phyloP scores from a whole-genome alignment of 2,113 vertebrate genomes.

The Dasyurus viverrinus region DNA sequence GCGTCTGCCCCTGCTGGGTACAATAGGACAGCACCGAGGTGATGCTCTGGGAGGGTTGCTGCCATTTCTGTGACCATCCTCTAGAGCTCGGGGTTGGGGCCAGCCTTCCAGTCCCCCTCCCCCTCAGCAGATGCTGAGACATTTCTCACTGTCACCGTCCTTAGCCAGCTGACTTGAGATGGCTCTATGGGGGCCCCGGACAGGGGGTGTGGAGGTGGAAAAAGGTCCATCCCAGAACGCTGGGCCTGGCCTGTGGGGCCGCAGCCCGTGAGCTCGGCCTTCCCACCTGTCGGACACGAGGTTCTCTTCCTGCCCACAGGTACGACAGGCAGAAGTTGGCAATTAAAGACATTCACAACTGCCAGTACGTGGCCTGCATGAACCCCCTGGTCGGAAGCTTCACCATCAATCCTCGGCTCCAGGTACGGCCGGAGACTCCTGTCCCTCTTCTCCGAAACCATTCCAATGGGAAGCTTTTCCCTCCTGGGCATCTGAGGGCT shows the following conservation, averaged over 20 bases:
- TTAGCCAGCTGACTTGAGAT: fast-evolving
- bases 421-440: slow-evolving; percentile 78
- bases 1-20: background rate
- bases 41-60: background rate
- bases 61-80: background rate
- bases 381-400: slow-evolving; percentile 90
- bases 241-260: background rate
- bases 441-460: background rate
- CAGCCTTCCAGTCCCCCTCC: background rate
- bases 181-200: background rate
- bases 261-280: background rate
- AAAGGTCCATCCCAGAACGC: background rate
- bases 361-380: slow-evolving; percentile 88
- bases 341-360: slow-evolving; percentile 88
- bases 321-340: slow-evolving; percentile 88
- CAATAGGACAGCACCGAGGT: background rate
- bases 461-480: slow-evolving; percentile 15
- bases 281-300: background rate
- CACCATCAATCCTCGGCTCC: slow-evolving; percentile 87
- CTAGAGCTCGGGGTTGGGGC: background rate
- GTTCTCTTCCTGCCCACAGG: slow-evolving; percentile 69
- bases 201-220: fast-evolving
- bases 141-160: background rate
- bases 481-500: background rate
- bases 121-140: background rate